Evolutionary conservation across 1,140 invertebrate genomes (phyloP).

Genomic region (Aradophagus sp.): DNA sequence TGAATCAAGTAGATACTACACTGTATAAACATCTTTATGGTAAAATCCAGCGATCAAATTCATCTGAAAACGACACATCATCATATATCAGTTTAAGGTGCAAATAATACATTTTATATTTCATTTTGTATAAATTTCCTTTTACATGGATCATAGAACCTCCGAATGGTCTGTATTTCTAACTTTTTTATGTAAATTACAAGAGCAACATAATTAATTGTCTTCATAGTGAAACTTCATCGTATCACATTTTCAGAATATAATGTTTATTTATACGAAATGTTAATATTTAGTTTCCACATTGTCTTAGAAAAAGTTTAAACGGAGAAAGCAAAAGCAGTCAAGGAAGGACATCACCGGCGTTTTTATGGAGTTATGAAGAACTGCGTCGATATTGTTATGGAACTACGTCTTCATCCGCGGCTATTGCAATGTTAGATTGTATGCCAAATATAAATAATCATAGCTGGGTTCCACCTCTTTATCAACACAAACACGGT

Average conservation of each 20-base stretch:
- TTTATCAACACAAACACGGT: constrained; percentile 66
- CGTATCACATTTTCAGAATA: no score
- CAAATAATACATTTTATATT: background rate
- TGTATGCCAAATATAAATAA: constrained; percentile 61
- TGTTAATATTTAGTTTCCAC: background rate
- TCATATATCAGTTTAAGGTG: constrained; percentile 62
- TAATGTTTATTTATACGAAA: no score
- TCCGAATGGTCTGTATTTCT: no score
- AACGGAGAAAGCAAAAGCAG: constrained; percentile 48
- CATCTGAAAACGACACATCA: constrained; percentile 54
- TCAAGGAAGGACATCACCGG: constrained; percentile 48
- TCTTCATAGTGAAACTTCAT: no score
- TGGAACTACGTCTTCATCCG: constrained; percentile 53
- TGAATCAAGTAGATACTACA: constrained; percentile 61
- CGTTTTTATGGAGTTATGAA: constrained; percentile 50
- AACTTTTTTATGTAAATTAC: background rate
- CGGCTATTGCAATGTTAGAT: constrained; percentile 49
- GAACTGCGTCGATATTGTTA: constrained; percentile 51
- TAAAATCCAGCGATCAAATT: constrained; percentile 60
- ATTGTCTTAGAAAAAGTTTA: constrained; percentile 57
- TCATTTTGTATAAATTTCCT: background rate
- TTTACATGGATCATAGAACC: no score
- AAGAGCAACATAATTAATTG: no score
- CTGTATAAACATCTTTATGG: constrained; percentile 63
- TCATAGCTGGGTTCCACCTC: constrained; percentile 66